A percentile compares a stretch with the other conserved stretches of the same genome.
Evolutionary conservation across 2,888 invertebrate genomes (phyloP).

Genomic region (Amorpha juglandis): DNA sequence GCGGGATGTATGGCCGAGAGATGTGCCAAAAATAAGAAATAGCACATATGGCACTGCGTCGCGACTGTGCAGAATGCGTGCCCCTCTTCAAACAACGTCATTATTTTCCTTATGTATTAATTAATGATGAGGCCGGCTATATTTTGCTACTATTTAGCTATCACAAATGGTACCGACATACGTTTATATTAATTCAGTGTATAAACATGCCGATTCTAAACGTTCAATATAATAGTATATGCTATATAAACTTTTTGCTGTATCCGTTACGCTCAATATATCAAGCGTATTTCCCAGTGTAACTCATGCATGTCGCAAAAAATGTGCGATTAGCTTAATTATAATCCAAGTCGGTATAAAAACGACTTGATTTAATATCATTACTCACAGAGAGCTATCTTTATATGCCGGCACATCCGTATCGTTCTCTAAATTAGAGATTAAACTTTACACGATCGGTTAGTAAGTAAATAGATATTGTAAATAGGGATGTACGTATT

Average conservation of each 20-base stretch:
- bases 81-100: not conserved
- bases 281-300: constrained; percentile 10
- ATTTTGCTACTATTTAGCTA: too few species aligned
- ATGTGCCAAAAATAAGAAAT: constrained; percentile 53
- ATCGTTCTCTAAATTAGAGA: not conserved
- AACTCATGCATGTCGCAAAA: constrained; percentile 1
- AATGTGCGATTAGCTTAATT: not conserved
- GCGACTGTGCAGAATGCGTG: constrained; percentile 29
- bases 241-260: not conserved
- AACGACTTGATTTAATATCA: not conserved
- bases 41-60: constrained; percentile 48
- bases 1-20: constrained; percentile 25
- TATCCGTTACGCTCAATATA: constrained; percentile 11
- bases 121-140: too few species aligned
- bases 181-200: not conserved
- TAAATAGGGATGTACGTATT: not conserved
- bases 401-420: not conserved
- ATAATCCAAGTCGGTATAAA: not conserved
- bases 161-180: not conserved
- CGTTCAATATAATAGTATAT: not conserved
- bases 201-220: not conserved
- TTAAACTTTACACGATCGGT: not conserved
- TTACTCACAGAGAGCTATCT: not conserved
- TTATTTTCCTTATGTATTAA: not conserved
- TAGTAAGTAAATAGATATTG: not conserved